phyloP scores from a whole-genome alignment of 1,140 invertebrate genomes.

The Hesperophylax magnus region DNA sequence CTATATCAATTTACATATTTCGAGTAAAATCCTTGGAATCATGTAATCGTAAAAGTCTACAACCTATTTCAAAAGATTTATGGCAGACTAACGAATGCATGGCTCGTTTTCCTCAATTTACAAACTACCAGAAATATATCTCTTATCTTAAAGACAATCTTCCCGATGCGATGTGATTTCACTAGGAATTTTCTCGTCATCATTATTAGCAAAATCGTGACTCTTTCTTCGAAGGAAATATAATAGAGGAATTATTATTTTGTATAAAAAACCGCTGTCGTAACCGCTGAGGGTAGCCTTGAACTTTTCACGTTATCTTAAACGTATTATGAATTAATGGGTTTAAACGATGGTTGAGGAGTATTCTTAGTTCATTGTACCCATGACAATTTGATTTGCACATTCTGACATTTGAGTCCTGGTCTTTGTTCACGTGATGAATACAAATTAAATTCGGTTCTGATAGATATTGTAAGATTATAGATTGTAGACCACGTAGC shows the following conservation, averaged over 20 bases:
- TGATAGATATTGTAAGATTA: too few species aligned
- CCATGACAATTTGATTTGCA: background rate
- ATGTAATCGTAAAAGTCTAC: too few species aligned
- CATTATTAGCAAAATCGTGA: background rate
- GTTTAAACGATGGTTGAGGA: too few species aligned
- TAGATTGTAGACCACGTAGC: too few species aligned
- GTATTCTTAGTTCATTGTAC: background rate
- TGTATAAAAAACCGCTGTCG: background rate
- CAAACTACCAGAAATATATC: background rate
- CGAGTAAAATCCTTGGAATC: too few species aligned
- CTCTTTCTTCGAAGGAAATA: background rate
- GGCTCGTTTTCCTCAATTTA: background rate
- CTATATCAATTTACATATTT: too few species aligned
- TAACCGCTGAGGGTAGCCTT: background rate
- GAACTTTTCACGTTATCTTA: background rate
- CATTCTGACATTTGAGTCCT: too few species aligned
- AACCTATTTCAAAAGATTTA: too few species aligned
- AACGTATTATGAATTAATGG: background rate
- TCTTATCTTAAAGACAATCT: conserved; percentile 6
- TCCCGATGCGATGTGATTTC: background rate
- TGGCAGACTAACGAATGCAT: background rate
- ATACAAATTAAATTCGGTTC: too few species aligned
- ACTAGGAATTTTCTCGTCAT: background rate
- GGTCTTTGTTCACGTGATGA: too few species aligned
- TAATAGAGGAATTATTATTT: background rate